Base-by-base conservation (phyloP, 2,797 vertebrate species). In the Bradypodion pumilum region DNA sequence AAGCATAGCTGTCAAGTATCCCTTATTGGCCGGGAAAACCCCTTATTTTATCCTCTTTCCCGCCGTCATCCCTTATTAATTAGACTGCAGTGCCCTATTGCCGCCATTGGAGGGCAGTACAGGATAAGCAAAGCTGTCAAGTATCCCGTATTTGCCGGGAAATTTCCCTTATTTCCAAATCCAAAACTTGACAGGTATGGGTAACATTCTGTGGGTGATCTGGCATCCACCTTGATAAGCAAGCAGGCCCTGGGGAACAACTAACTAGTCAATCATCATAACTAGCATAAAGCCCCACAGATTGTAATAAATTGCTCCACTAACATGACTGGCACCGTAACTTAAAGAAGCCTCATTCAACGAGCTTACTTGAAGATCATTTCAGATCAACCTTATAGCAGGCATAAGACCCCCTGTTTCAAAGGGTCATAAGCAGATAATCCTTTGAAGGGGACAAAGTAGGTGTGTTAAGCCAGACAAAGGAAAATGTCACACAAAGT, bases 221-320 rank as follows among this genome's bases (percentile, higher is more conserved):
- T 90, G 93, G 89, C 91, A 91, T 1, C 83, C 82, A 81, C 90
- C 78, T 37, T 52, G 85, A 88, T 77, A 82, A 77, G 85, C 42
- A 89, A 75, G 90, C 83, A 86, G 80, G 88, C 59, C 1, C 27
- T 81, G 1, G 78, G 89, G 83, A 84, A n/a, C n/a, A n/a, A n/a
- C n/a, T n/a, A n/a, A 80, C 65, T 32, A 92, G 74, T 87, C 88
- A 23, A 74, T 87, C 88, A 25, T 1, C 82, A 84, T 82, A 85
- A 60, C 76, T 83, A 82, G 62, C 42, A 86, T 78, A 84, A 83
- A 86, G 88, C 32, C 0, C n/a, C 69, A 86, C 78, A 70, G 87
- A 81, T 2, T 1, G 0, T 82, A 81, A 80, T 89, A 72, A 72
- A 89, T 86, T 88, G 74, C 88, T 0, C 2, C 81, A 70, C 86